Evolutionary conservation across 2,113 vertebrate species (phyloP).

Genomic region (Zingel zingel): DNA sequence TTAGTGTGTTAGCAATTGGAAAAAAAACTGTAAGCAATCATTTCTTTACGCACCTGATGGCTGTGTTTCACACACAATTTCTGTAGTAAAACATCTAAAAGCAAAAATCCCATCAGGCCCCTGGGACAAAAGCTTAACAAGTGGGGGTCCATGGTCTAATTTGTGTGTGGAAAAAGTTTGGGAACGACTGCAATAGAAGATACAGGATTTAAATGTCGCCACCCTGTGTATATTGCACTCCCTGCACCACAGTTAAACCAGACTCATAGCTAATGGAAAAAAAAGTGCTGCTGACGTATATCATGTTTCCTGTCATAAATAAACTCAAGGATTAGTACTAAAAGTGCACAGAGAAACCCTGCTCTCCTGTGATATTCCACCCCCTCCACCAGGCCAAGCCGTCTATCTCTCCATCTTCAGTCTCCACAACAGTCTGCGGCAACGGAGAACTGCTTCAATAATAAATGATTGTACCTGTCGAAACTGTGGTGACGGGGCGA

Average conservation of each 20-base stretch:
- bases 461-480: slow-evolving; percentile 21
- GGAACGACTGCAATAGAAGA: background rate
- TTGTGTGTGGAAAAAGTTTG: too few species aligned
- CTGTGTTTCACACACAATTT: too few species aligned
- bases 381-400: background rate
- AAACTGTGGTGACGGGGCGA: background rate
- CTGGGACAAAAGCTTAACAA: too few species aligned
- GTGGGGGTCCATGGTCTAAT: too few species aligned
- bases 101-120: too few species aligned
- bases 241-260: slow-evolving; percentile 19
- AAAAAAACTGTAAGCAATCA: too few species aligned
- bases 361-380: slow-evolving; percentile 28
- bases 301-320: slow-evolving; percentile 77
- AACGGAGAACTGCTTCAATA: slow-evolving; percentile 26
- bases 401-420: slow-evolving; percentile 15
- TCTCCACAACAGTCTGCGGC: background rate
- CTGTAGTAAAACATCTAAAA: too few species aligned
- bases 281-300: slow-evolving; percentile 71
- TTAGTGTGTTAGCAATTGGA: too few species aligned
- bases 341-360: slow-evolving; percentile 28
- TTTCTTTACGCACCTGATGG: too few species aligned
- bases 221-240: slow-evolving; percentile 50
- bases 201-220: slow-evolving; percentile 42
- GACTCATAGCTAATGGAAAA: slow-evolving; percentile 56
- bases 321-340: slow-evolving; percentile 61